Conservation (phyloP, 2,888 invertebrate species). For the Lithodes maja region DNA sequence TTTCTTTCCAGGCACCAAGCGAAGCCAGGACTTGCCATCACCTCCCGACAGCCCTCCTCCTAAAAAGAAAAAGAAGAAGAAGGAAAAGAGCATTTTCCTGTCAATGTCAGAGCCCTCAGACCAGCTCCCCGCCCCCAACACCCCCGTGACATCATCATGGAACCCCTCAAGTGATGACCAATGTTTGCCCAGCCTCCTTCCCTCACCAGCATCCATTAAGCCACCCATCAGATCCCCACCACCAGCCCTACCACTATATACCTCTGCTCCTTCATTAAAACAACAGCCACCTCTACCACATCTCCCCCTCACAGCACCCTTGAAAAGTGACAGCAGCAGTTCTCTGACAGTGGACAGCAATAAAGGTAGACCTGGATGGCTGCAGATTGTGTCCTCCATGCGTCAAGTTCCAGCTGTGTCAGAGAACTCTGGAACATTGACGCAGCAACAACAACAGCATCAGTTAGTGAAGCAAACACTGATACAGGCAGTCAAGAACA, state of each 20-base stretch:
- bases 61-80: conserved; percentile 52
- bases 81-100: conserved; percentile 2
- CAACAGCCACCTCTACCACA: conserved; percentile 12
- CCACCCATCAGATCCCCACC: conserved; percentile 40
- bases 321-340: conserved; percentile 6
- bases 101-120: conserved; percentile 3
- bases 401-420: conserved; percentile 37
- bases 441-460: conserved; percentile 12
- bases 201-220: conserved; percentile 13
- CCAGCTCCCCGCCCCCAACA: conserved; percentile 7
- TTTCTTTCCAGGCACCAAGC: conserved; percentile 40
- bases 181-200: not conserved
- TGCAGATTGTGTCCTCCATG: conserved; percentile 63
- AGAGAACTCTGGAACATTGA: not conserved
- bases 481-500: not conserved
- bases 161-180: conserved; percentile 17
- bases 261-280: conserved; percentile 17
- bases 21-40: conserved; percentile 35
- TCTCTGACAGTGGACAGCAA: conserved; percentile 23
- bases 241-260: conserved; percentile 12
- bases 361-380: conserved; percentile 51
- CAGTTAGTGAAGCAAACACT: not conserved
- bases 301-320: conserved; percentile 20
- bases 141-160: conserved; percentile 28
- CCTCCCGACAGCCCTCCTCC: conserved; percentile 43